A percentile compares a stretch with the other conserved stretches of the same genome.
Conservation (phyloP, 2,113 vertebrate species). For the Callaeas wilsoni region DNA sequence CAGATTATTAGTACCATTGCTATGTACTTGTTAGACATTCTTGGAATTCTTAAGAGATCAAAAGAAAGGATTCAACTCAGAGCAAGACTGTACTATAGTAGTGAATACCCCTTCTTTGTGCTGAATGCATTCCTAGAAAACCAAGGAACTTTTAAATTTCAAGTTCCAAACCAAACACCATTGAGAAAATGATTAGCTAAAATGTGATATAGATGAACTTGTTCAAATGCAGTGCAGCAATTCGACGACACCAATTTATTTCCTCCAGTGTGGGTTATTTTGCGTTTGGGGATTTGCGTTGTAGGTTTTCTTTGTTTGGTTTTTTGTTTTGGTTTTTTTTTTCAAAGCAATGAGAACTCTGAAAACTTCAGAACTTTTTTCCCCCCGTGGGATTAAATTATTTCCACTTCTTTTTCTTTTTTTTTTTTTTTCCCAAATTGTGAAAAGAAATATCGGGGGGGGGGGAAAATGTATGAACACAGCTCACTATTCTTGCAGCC, state of each 20-base stretch:
- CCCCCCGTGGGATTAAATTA: neutral
- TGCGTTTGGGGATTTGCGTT: fast-evolving
- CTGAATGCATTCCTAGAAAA: neutral
- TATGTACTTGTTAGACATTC: slow-evolving; percentile 24
- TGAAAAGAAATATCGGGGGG: neutral
- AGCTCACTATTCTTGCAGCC: neutral
- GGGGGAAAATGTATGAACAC: neutral
- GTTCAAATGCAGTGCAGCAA: neutral
- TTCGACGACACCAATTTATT: neutral
- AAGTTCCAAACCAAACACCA: neutral
- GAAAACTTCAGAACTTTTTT: neutral
- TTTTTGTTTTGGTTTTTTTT: neutral
- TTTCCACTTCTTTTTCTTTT: neutral
- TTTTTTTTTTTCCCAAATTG: neutral
- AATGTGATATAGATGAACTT: neutral
- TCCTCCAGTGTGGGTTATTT: neutral
- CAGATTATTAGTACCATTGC: neutral
- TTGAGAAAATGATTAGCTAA: neutral
- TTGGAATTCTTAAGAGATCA: slow-evolving; percentile 39
- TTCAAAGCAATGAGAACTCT: neutral
- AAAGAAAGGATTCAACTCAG: neutral
- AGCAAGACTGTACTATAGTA: neutral
- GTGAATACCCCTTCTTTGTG: neutral
- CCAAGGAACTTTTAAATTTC: neutral
- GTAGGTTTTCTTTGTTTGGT: neutral